Evolutionary conservation across 2,113 vertebrate genomes (phyloP).

Genomic region (Clarias gariepinus): DNA sequence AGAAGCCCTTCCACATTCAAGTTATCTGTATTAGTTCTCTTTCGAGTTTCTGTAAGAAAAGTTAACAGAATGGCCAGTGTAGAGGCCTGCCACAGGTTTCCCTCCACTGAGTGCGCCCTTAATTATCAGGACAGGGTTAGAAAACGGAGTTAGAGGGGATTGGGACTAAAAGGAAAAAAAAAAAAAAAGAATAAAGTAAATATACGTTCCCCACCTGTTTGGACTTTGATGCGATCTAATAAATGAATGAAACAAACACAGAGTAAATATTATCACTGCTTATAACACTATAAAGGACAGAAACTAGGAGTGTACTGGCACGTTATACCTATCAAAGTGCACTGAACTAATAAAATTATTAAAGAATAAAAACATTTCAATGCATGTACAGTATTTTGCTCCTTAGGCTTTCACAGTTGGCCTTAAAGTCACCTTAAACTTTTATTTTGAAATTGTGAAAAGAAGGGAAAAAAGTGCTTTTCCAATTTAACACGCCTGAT

Average conservation of each 20-base stretch:
- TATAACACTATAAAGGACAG: conserved; percentile 13
- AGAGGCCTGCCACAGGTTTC: conserved; percentile 47
- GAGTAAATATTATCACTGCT: conserved; percentile 68
- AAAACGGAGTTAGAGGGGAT: conserved; percentile 14
- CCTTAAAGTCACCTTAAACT: conserved; percentile 29
- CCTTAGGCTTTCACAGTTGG: conserved; percentile 2
- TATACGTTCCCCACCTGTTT: conserved; percentile 75
- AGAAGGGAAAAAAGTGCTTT: not conserved
- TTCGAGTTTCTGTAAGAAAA: conserved; percentile 58
- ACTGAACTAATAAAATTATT: not conserved
- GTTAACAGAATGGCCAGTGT: conserved; percentile 59
- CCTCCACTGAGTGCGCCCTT: conserved; percentile 46
- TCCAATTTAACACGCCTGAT: not conserved
- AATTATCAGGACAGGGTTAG: conserved; percentile 50
- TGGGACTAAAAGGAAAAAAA: conserved; percentile 23
- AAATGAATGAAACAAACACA: conserved; percentile 71
- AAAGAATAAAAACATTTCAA: not conserved
- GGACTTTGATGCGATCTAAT: conserved; percentile 79
- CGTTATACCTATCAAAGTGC: not conserved
- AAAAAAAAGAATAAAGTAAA: not conserved
- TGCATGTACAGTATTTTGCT: not conserved
- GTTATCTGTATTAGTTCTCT: not conserved
- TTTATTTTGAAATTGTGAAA: not conserved
- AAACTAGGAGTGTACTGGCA: not conserved
- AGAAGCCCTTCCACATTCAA: conserved; percentile 44